phyloP scores from a whole-genome alignment of 1,140 invertebrate genomes.

The Muscidifurax raptorellus region DNA sequence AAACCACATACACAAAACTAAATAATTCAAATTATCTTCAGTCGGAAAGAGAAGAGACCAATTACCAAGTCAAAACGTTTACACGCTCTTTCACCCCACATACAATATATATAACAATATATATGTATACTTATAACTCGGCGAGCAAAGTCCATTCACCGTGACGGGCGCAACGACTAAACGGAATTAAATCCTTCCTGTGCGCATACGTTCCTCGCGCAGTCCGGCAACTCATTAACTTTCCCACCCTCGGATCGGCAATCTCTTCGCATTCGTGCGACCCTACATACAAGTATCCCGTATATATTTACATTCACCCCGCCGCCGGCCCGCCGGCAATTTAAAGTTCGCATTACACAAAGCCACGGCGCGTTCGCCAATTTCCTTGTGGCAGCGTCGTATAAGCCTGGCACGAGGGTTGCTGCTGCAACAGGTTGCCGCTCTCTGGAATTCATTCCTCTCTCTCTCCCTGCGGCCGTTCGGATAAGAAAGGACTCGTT shows the following conservation, averaged over 20 bases:
- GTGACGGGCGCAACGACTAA: background rate
- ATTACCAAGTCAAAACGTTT: background rate
- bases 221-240: background rate
- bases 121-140: background rate
- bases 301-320: background rate
- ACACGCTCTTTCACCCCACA: background rate
- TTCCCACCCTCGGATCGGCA: background rate
- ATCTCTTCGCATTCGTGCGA: background rate
- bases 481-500: conserved; percentile 1
- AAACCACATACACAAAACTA: background rate
- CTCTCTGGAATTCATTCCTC: background rate
- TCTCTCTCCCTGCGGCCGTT: background rate
- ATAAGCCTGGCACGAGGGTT: background rate
- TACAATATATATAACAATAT: no score
- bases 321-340: background rate
- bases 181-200: background rate
- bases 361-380: background rate
- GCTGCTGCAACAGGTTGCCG: background rate
- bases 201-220: no score
- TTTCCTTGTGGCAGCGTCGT: background rate
- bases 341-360: background rate
- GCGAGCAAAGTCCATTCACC: background rate
- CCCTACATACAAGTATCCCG: no score
- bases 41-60: background rate
- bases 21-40: background rate